Percentiles rank a stretch among this genome's conserved stretches.
These are phyloP conservation scores for Perizoma flavofasciatum DNA, from an alignment of 2,888 invertebrate species.

Conservation along the genomic window DNA sequence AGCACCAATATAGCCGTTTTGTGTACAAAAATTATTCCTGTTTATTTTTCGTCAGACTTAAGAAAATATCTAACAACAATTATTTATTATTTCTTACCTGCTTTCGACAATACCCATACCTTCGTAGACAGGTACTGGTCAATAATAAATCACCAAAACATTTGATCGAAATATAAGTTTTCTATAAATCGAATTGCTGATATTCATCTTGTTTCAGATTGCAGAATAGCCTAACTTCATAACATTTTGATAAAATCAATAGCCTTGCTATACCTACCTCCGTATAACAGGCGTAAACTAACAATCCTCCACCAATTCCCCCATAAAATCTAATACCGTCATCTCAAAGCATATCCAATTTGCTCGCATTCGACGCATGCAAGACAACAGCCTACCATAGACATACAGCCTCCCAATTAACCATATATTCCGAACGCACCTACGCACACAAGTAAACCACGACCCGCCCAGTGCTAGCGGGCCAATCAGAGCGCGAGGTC, in stretches of 20 bases:
- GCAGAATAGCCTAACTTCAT: too few relatives aligned
- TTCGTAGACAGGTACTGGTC: too few relatives aligned
- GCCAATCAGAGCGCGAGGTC: conserved; percentile 64
- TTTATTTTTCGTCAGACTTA: too few relatives aligned
- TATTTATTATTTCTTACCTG: too few relatives aligned
- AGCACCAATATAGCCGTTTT: too few relatives aligned
- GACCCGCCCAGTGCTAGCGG: conserved; percentile 58
- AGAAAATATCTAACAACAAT: too few relatives aligned
- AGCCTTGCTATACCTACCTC: conserved; percentile 11
- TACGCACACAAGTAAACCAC: conserved; percentile 56
- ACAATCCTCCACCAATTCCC: conserved; percentile 33
- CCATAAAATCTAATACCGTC: conserved; percentile 46
- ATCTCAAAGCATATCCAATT: conserved; percentile 48
- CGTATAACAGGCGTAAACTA: conserved; percentile 27
- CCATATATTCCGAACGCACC: conserved; percentile 64
- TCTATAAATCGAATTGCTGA: too few relatives aligned
- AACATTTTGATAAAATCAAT: conserved; percentile 11
- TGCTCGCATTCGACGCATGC: conserved; percentile 52
- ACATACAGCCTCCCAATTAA: conserved; percentile 60
- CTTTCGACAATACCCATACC: too few relatives aligned
- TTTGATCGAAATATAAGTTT: too few relatives aligned
- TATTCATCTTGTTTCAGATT: too few relatives aligned
- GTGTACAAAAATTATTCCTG: too few relatives aligned
- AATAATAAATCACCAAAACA: too few relatives aligned
- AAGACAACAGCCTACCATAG: conserved; percentile 38